A percentile compares a stretch with the other conserved stretches of the same genome.
These are phyloP conservation scores for Diabrotica undecimpunctata DNA, from an alignment of 1,140 invertebrate species.

Conservation along the genomic window DNA sequence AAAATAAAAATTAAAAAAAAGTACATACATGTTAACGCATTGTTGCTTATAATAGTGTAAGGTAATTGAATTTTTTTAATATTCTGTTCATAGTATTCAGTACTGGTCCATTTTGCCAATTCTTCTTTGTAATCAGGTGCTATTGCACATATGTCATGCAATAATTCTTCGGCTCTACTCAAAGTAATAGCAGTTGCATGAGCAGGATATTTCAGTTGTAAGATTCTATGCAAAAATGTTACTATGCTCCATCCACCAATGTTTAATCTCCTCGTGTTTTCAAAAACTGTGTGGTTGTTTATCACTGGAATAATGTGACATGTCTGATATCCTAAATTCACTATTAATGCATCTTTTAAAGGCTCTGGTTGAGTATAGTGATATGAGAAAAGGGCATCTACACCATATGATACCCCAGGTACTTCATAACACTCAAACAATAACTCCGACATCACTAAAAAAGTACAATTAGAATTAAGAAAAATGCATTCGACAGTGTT, in stretches of 20 bases:
- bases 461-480: background rate
- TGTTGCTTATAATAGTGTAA: slow-evolving; percentile 58
- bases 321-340: slow-evolving; percentile 83
- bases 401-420: slow-evolving; percentile 79
- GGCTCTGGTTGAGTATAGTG: slow-evolving; percentile 63
- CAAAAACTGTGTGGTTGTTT: slow-evolving; percentile 64
- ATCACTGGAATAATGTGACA: slow-evolving; percentile 84
- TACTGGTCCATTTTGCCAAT: slow-evolving; percentile 73
- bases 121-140: slow-evolving; percentile 77
- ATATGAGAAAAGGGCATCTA: slow-evolving; percentile 83
- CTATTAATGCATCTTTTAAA: slow-evolving; percentile 65
- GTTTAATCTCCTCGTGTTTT: slow-evolving; percentile 76
- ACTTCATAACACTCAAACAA: slow-evolving; percentile 92
- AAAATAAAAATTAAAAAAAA: background rate
- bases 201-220: slow-evolving; percentile 91
- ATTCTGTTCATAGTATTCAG: slow-evolving; percentile 79
- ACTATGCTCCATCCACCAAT: slow-evolving; percentile 83
- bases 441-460: slow-evolving; percentile 89
- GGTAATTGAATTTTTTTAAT: slow-evolving; percentile 83
- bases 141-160: slow-evolving; percentile 76
- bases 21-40: slow-evolving; percentile 51
- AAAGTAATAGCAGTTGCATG: slow-evolving; percentile 84
- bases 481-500: background rate
- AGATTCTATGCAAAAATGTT: slow-evolving; percentile 80
- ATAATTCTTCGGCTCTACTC: slow-evolving; percentile 80